These are phyloP conservation scores for Gnathonemus longibarbis DNA, from an alignment of 2,113 vertebrate species.

Conservation along the genomic window DNA sequence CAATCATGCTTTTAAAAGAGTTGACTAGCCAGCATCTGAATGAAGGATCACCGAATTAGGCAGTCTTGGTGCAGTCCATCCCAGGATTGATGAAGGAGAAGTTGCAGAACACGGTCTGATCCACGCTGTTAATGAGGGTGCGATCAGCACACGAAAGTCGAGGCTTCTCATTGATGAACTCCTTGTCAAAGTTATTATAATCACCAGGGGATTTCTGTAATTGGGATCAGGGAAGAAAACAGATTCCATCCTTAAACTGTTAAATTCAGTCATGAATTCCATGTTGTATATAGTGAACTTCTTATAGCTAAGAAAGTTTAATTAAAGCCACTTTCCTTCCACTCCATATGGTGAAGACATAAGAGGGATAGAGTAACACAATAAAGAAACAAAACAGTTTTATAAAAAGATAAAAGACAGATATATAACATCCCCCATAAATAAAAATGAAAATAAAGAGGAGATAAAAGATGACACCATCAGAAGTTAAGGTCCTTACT, in stretches of 20 bases:
- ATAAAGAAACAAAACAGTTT: background rate
- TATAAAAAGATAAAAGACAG: background rate
- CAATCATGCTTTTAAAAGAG: background rate
- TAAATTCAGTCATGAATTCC: background rate
- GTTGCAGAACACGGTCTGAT: conserved; percentile 91
- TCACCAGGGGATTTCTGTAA: conserved; percentile 79
- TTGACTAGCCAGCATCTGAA: background rate
- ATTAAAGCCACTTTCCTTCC: background rate
- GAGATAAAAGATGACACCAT: background rate
- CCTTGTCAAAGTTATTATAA: conserved; percentile 95
- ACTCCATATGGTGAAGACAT: background rate
- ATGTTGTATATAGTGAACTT: background rate
- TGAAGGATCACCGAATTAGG: conserved; percentile 30
- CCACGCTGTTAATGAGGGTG: conserved; percentile 90
- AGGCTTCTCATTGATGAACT: conserved; percentile 92
- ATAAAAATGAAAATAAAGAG: background rate
- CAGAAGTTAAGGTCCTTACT: conserved; percentile 58
- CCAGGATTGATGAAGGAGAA: conserved; percentile 90
- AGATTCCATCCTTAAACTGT: background rate
- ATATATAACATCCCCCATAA: background rate
- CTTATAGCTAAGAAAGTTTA: background rate
- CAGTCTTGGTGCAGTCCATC: conserved; percentile 59
- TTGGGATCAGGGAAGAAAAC: background rate
- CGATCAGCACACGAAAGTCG: conserved; percentile 78
- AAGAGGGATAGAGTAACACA: background rate